Evolutionary conservation across 2,888 invertebrate genomes (phyloP).

Genomic region (Perizoma affinitatum): DNA sequence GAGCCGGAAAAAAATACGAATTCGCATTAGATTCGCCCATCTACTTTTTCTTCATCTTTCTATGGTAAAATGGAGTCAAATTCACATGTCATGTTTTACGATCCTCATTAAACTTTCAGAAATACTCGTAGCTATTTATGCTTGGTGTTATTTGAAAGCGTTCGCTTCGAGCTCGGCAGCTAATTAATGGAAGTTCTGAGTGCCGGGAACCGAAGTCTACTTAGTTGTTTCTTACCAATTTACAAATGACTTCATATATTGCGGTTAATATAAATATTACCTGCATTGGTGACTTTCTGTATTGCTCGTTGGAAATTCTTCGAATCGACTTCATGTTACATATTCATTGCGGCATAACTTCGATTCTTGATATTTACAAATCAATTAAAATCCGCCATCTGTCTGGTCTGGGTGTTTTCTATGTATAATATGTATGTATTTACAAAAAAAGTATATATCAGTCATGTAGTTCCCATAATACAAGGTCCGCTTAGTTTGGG

Average conservation of each 20-base stretch:
- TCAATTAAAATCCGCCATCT: no score
- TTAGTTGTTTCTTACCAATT: slow-evolving; percentile 19
- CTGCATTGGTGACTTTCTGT: not conserved
- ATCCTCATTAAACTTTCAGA: slow-evolving; percentile 28
- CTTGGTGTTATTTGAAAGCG: slow-evolving; percentile 15
- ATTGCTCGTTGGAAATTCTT: not conserved
- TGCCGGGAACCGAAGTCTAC: slow-evolving; percentile 28
- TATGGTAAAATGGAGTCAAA: slow-evolving; percentile 7
- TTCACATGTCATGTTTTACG: slow-evolving; percentile 5
- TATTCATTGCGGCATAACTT: no score
- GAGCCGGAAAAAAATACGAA: no score
- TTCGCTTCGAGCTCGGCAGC: slow-evolving; percentile 23
- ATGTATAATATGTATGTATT: no score
- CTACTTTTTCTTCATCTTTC: no score
- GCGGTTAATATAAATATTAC: slow-evolving; percentile 20
- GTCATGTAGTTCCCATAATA: no score
- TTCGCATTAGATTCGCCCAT: no score
- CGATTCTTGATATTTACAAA: no score
- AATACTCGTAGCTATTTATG: slow-evolving; percentile 15
- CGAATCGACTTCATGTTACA: no score
- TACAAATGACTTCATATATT: slow-evolving; percentile 21
- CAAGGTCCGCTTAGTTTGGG: no score
- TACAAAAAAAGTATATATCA: no score
- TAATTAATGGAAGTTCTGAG: slow-evolving; percentile 37
- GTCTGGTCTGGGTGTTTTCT: no score